phyloP scores from a whole-genome alignment of 2,888 invertebrate species.

The Ctenicera cuprea region DNA sequence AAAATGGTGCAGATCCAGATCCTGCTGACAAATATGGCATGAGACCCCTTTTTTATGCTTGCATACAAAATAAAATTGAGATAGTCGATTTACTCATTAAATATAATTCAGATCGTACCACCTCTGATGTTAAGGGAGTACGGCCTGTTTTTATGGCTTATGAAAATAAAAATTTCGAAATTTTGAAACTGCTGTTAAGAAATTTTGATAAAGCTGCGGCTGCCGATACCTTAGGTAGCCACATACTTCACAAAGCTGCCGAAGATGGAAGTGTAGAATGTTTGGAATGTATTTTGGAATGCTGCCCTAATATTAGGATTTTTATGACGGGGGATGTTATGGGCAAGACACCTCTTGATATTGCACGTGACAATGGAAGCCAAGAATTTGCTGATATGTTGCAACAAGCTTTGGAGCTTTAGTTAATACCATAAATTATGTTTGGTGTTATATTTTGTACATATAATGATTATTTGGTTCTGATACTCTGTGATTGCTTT shows the following conservation, averaged over 20 bases:
- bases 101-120: constrained; percentile 7
- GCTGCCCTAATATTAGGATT: constrained; percentile 19
- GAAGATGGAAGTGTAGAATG: constrained; percentile 37
- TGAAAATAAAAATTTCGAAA: constrained; percentile 29
- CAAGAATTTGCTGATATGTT: constrained; percentile 28
- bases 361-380: constrained; percentile 23
- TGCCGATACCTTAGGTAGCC: constrained; percentile 37
- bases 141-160: constrained; percentile 41
- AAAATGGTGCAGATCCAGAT: constrained; percentile 36
- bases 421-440: too few relatives aligned
- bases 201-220: constrained; percentile 24
- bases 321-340: constrained; percentile 44
- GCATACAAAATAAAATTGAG: constrained; percentile 20
- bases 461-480: too few relatives aligned
- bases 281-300: constrained; percentile 29
- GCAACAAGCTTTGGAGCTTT: not conserved
- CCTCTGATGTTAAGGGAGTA: constrained; percentile 35
- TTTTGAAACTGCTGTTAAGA: constrained; percentile 27
- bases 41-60: constrained; percentile 29
- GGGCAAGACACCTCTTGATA: constrained; percentile 39
- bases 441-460: too few relatives aligned
- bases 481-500: too few relatives aligned
- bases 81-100: constrained; percentile 34
- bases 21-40: constrained; percentile 40
- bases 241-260: constrained; percentile 43